Evolutionary conservation across 2,797 vertebrate species (phyloP), one percentile per base, ranked within the genome.

Genomic region (Ctenopoma multispine): DNA sequence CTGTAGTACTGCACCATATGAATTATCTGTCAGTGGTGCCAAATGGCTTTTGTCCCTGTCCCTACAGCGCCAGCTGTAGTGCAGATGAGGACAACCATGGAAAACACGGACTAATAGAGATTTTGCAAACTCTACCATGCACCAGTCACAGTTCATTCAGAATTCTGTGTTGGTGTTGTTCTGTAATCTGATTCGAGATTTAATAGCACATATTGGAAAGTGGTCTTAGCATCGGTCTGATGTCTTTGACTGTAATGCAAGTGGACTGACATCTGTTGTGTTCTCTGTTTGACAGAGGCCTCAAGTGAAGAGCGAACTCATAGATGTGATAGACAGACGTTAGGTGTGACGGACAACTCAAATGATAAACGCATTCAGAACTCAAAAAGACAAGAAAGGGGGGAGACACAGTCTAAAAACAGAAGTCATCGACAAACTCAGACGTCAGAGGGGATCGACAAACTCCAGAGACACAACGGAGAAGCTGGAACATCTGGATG

Each of bases 11-110:
- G 79, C 79, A 47, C 70, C 49, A 51, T 76, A 77, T 83, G 75
- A 89, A 82, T 86, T 78, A 90, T 89, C 82, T 70, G 23, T 41
- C 27, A 13, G 54, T 60, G 50, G 60, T 84, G 86, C 86, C 87
- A 90, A 91, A 90, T 84, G 64, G 78, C 73, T 87, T 89, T 84
- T 83, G 84, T 88, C 73, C 72, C 67, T 15, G 27, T 78, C n/a
- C n/a, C n/a, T n/a, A n/a, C 56, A 1, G 49, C 67, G 84, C 77
- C 84, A 87, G 71, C 55, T 63, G 17, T 7, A 67, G 72, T 70
- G 69, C 77, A 79, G 66, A 63, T 51, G 43, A 86, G 83, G 76
- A 84, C 71, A 82, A 17, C 56, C 3, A 20, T 1, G 18, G 24
- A 65, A 73, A 80, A 69, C 60, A 69, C 59, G 44, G 44, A 63